Evolutionary conservation across 2,113 vertebrate genomes (phyloP).

Genomic region (Phaetusa simplex): DNA sequence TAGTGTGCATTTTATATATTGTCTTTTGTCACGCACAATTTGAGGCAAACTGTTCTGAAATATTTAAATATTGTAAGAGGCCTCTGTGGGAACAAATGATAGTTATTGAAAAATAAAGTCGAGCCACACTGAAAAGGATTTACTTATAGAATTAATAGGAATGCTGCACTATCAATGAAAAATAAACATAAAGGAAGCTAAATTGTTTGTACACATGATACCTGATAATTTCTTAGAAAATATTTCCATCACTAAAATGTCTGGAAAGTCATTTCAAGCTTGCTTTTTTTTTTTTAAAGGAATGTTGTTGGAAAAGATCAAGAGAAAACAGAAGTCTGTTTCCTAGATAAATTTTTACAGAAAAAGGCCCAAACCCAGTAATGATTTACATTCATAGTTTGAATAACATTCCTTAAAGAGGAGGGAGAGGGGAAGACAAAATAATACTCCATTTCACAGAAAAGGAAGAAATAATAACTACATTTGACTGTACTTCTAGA

Average conservation of each 20-base stretch:
- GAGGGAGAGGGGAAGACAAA: not conserved
- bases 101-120: not conserved
- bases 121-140: not conserved
- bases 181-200: not conserved
- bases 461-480: not conserved
- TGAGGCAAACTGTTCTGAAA: not conserved
- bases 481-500: not conserved
- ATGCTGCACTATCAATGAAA: not conserved
- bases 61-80: not conserved
- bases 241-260: not conserved
- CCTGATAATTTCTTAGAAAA: not conserved
- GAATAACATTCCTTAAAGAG: not conserved
- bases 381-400: not conserved
- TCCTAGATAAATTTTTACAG: not conserved
- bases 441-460: not conserved
- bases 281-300: not conserved
- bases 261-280: not conserved
- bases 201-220: not conserved
- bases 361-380: not conserved
- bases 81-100: not conserved
- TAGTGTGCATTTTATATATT: not conserved
- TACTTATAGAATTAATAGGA: not conserved
- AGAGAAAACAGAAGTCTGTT: not conserved
- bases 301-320: not conserved
- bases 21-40: not conserved